phyloP scores from a whole-genome alignment of 2,797 vertebrate genomes.

The Poeciliopsis infans region DNA sequence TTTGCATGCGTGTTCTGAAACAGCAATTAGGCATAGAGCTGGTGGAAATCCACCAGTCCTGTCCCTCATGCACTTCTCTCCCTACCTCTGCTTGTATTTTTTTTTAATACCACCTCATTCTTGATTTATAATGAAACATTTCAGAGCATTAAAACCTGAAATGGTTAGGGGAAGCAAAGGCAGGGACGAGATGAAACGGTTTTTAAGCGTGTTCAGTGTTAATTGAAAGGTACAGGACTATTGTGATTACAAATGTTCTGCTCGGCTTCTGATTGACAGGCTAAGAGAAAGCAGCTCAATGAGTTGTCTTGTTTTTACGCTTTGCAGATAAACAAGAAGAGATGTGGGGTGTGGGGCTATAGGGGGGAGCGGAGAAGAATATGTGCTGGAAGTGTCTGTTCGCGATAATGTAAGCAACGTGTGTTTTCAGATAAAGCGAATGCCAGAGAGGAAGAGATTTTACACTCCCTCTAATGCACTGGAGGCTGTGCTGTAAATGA shows the following conservation, averaged over 20 bases:
- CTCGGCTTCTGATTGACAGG: slow-evolving; percentile 92
- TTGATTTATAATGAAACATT: slow-evolving; percentile 95
- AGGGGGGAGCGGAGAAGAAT: slow-evolving; percentile 60
- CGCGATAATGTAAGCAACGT: slow-evolving; percentile 44
- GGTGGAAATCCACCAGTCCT: slow-evolving; percentile 82
- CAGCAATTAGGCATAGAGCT: slow-evolving; percentile 97
- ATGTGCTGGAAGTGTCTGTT: slow-evolving; percentile 86
- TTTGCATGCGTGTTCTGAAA: slow-evolving; percentile 98
- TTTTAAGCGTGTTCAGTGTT: slow-evolving; percentile 85
- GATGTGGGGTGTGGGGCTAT: slow-evolving; percentile 47
- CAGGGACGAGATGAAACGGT: slow-evolving; percentile 77
- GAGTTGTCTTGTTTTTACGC: slow-evolving; percentile 92
- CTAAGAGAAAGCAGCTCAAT: slow-evolving; percentile 86
- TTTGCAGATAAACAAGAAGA: slow-evolving; percentile 94
- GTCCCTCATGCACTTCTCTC: slow-evolving; percentile 47
- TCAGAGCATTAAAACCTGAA: slow-evolving; percentile 89
- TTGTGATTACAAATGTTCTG: slow-evolving; percentile 85
- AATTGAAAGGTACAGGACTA: slow-evolving; percentile 92
- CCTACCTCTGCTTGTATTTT: slow-evolving; percentile 63
- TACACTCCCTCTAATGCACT: slow-evolving; percentile 97
- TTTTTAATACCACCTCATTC: slow-evolving; percentile 86
- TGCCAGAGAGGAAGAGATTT: slow-evolving; percentile 66
- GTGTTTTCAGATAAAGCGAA: slow-evolving; percentile 65
- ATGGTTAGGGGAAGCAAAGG: slow-evolving; percentile 86
- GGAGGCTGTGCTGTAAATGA: slow-evolving; percentile 99